These are phyloP conservation scores for Caenorhabditis sp. DNA, from an alignment of 2,888 invertebrate genomes.

Conservation along the genomic window DNA sequence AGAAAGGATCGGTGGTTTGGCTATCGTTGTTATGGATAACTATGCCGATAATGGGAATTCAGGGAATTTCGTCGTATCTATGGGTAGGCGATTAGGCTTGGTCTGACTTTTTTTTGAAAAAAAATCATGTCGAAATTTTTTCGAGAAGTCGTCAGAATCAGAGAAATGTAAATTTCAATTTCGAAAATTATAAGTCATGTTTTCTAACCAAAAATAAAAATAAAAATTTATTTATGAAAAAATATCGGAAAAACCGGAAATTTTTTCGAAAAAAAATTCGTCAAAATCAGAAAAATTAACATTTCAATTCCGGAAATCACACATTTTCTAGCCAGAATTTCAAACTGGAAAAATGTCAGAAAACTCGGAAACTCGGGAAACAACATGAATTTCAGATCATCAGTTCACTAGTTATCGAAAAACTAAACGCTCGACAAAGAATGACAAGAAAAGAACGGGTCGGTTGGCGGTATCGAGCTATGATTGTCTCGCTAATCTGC, in stretches of 20 bases:
- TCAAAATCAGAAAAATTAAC: no score
- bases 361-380: background rate
- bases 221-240: background rate
- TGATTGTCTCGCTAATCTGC: slow-evolving; percentile 16
- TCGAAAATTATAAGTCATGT: no score
- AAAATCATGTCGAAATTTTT: no score
- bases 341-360: no score
- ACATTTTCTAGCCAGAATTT: no score
- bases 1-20: background rate
- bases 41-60: slow-evolving; percentile 7
- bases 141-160: no score
- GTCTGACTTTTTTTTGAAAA: background rate
- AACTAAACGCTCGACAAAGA: slow-evolving; percentile 27
- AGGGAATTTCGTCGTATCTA: slow-evolving; percentile 26
- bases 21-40: background rate
- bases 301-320: no score
- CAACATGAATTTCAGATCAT: slow-evolving; percentile 13
- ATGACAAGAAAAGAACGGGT: slow-evolving; percentile 11
- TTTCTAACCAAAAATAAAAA: background rate
- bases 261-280: background rate
- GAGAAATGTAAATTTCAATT: no score
- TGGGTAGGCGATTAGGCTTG: slow-evolving; percentile 13
- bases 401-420: slow-evolving; percentile 30
- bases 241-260: background rate
- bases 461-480: slow-evolving; percentile 23